Evolutionary conservation across 2,113 vertebrate genomes (phyloP), one percentile per base, ranked within the genome.

Genomic region (Cinclus mexicanus): DNA sequence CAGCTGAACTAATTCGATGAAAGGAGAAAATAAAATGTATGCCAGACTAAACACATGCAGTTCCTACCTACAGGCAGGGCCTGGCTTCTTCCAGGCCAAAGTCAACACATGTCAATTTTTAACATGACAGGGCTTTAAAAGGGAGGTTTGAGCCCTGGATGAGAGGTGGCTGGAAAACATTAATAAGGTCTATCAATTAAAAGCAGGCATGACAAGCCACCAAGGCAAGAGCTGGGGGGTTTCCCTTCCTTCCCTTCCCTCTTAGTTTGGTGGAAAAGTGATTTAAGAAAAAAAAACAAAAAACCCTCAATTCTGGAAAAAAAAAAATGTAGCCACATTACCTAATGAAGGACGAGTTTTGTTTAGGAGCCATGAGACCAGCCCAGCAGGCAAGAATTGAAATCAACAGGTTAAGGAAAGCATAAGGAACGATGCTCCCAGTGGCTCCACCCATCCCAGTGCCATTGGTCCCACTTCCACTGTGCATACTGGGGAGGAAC

Each of bases 1-100:
- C 97, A 97, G 97, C 97, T 98, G 97, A 98, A 97, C 97, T 97
- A 97, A 97, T 97, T 97, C 90, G 97, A 97, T 98, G 97, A 98
- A 98, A 98, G 97, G 97, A 77, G 80, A 97, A 98, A 97, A 98
- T 93, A 98, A 97, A 98, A 94, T 11, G 31, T 94, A 95, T 95
- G 97, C 97, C 97, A 97, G 97, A 97, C 97, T 97, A 98, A 98
- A 98, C 96, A 97, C 95, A 96, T 88, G 49, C 78, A 95, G 97
- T 96, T 98, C 97, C 97, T 97, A 98, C 97, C 97, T 98, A 97
- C 94, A 97, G 97, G 93, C 95, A 97, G 95, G 89, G 75, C 95
- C 92, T 31, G 17, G 95, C 90, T 90, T 96, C 91, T 97, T 83
- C 68, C 82, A 86, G 82, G 97, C 97, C 97, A 98, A 98, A 97